These are phyloP conservation scores for Drosophila algonquin DNA, from an alignment of 2,888 invertebrate species.

Conservation along the genomic window DNA sequence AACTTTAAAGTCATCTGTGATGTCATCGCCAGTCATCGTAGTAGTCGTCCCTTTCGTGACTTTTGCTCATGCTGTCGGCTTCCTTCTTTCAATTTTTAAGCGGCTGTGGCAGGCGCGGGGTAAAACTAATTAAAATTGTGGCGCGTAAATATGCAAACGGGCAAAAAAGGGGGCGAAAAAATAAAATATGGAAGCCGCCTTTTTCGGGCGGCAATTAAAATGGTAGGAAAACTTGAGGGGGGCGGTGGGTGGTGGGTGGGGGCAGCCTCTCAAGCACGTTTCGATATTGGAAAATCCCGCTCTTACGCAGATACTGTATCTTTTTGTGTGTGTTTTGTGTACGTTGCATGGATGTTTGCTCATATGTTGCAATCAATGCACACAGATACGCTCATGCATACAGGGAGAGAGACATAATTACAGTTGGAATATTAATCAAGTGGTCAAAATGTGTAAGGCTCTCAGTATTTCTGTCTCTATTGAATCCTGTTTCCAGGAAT, in stretches of 20 bases:
- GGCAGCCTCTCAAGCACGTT: constrained; percentile 64
- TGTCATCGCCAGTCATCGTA: constrained; percentile 21
- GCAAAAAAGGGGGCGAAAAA: not conserved
- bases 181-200: constrained; percentile 46
- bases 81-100: constrained; percentile 45
- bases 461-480: not conserved
- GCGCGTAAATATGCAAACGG: constrained; percentile 37
- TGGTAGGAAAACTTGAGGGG: not conserved
- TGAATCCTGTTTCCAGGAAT: not conserved
- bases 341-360: constrained; percentile 50
- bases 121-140: constrained; percentile 67
- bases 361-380: constrained; percentile 59
- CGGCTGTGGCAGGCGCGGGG: constrained; percentile 1
- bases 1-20: constrained; percentile 54
- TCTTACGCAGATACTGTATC: constrained; percentile 41
- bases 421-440: constrained; percentile 59
- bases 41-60: constrained; percentile 47
- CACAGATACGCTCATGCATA: not conserved
- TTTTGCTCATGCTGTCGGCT: constrained; percentile 58
- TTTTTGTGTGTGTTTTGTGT: constrained; percentile 36
- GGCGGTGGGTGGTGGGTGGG: constrained; percentile 14
- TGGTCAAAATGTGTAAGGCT: constrained; percentile 40
- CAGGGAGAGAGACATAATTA: constrained; percentile 11
- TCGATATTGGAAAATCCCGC: constrained; percentile 49
- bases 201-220: constrained; percentile 67